Conservation (phyloP, 2,113 vertebrate species). For the Leptobrachium leishanense region DNA sequence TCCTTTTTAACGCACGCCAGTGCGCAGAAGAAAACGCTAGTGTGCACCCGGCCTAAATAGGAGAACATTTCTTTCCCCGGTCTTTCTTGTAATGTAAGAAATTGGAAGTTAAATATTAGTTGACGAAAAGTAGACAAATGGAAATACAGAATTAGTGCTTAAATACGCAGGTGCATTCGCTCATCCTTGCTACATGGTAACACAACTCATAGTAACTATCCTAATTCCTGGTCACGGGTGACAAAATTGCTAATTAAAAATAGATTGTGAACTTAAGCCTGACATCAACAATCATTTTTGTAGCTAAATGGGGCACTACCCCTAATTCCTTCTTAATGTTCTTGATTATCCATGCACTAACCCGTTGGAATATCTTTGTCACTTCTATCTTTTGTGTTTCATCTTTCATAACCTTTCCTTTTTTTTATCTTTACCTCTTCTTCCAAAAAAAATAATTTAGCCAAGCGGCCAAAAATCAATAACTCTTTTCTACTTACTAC, state of each 20-base stretch:
- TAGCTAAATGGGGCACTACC: constrained; percentile 47
- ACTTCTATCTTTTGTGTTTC: constrained; percentile 31
- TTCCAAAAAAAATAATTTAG: constrained; percentile 35
- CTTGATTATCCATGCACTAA: constrained; percentile 38
- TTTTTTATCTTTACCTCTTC: constrained; percentile 35
- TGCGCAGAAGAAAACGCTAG: no score
- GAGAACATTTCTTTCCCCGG: no score
- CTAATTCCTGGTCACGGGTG: constrained; percentile 44
- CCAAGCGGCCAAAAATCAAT: constrained; percentile 40
- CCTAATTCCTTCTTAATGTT: constrained; percentile 47
- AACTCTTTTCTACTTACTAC: constrained; percentile 24
- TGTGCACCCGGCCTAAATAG: no score
- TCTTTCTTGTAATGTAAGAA: no score
- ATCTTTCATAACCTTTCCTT: constrained; percentile 37
- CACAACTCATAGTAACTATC: background rate
- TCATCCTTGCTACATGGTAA: background rate
- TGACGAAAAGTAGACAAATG: no score
- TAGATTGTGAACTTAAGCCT: constrained; percentile 50
- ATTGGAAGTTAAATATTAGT: no score
- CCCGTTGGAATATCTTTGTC: constrained; percentile 44
- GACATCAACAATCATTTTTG: constrained; percentile 46
- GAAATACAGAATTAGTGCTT: no score
- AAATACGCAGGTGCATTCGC: background rate
- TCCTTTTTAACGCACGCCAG: no score
- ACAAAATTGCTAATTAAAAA: constrained; percentile 49